Base-by-base conservation (phyloP, 2,888 invertebrate genomes). In the Xestobium rufovillosum region DNA sequence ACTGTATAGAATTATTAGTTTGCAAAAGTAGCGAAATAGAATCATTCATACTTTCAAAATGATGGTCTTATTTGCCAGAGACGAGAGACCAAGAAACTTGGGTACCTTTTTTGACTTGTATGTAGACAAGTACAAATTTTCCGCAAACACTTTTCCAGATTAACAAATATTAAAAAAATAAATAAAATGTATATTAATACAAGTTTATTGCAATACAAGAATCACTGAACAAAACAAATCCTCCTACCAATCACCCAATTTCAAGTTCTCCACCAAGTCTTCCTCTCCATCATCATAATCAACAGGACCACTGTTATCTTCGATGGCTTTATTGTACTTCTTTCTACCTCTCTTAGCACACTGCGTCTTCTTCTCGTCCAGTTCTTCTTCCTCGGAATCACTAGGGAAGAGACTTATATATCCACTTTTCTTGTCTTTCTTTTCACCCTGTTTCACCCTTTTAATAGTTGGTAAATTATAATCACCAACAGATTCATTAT, bases 231-330 rank as follows among this genome's bases (percentile, higher is more conserved):
- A n/a, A n/a, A n/a, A n/a, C n/a, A n/a, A n/a, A n/a, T n/a, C n/a
- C n/a, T n/a, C n/a, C n/a, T 65, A 75, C 78, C 88, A 87, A 60
- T 82, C 85, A 50, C 70, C 71, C 34, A 77, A 71, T 68, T 76
- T 76, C 44, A 82, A 73, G 59, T 84, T 83, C 61, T 80, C 71
- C 32, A 85, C 78, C 59, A 83, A 72, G 63, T 84, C 78, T 40
- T 53, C 43, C 43, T 66, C 59, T 10, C 65, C 61, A 37, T 58
- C 59, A 43, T 65, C 61, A 36, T 57, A 59, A 10, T 56, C 54
- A 39, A 50, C 53, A 42, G 57, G 50, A 45, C 58, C 45, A 33
- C 44, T 47, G 44, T 53, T 41, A 29, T 43, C 41, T 41, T 39
- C 41, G 31, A 33, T 30, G 34, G 39, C 49, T 34, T 53, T 57